Conservation (phyloP, 2,113 vertebrate species). For the Ivindomyrus marchei region DNA sequence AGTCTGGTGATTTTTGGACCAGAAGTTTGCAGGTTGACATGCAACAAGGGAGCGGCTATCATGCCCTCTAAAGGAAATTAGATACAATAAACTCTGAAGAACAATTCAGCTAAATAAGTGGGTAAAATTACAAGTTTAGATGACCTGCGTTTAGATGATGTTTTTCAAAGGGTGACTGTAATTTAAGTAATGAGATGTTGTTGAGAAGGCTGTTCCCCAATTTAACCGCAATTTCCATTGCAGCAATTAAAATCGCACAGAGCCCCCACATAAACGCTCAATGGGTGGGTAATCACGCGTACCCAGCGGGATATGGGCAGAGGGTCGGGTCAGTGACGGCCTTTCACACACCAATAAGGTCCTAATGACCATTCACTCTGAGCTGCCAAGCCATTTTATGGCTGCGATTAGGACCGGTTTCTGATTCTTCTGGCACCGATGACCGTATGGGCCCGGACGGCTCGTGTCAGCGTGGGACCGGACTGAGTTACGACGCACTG, state of each 20-base stretch:
- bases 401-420: neutral
- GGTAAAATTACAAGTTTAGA: neutral
- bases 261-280: neutral
- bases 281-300: neutral
- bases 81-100: neutral
- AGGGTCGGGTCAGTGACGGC: neutral
- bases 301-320: neutral
- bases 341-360: neutral
- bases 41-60: neutral
- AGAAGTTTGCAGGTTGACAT: neutral
- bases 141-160: neutral
- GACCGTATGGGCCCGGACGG: neutral
- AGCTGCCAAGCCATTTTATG: neutral
- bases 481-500: neutral
- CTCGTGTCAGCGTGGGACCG: neutral
- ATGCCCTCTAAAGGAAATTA: neutral
- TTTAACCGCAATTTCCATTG: neutral
- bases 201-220: neutral
- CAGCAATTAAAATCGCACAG: slow-evolving; percentile 3
- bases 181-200: neutral
- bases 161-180: neutral
- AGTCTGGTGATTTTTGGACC: neutral
- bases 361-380: neutral
- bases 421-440: neutral
- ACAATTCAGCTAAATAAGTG: neutral